phyloP scores from a whole-genome alignment of 1,140 invertebrate genomes.

The Panagrolaimus sp. region DNA sequence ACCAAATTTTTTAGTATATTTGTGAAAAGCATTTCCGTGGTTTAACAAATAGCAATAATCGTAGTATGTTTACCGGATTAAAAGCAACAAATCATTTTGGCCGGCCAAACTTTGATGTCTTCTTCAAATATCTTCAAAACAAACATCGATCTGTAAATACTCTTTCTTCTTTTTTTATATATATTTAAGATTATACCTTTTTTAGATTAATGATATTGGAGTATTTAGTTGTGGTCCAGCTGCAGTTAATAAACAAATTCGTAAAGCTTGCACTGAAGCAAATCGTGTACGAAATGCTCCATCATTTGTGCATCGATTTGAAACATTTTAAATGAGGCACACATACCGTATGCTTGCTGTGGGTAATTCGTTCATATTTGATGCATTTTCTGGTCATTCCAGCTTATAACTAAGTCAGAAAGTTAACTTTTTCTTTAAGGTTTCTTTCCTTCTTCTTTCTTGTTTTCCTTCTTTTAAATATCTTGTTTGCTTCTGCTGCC shows the following conservation, averaged over 20 bases:
- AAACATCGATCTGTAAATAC: conserved; percentile 89
- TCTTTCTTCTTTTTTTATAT: too few species aligned
- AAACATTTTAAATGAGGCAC: conserved; percentile 48
- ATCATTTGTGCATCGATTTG: conserved; percentile 56
- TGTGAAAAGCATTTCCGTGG: conserved; percentile 99
- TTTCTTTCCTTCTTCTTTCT: not conserved
- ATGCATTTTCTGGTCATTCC: conserved; percentile 9
- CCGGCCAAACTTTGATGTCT: conserved; percentile 90
- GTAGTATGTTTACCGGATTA: conserved; percentile 60
- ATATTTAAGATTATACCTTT: not conserved
- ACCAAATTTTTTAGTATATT: conserved; percentile 78
- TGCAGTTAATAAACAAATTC: conserved; percentile 51
- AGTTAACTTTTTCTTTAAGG: not conserved
- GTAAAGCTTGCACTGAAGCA: conserved; percentile 49
- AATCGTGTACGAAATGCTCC: conserved; percentile 52
- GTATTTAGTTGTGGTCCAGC: conserved; percentile 56
- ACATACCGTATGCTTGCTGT: not conserved
- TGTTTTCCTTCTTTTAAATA: too few species aligned
- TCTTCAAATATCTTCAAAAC: conserved; percentile 92
- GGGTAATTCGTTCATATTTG: conserved; percentile 1
- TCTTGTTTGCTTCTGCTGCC: too few species aligned
- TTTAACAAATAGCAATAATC: conserved; percentile 59
- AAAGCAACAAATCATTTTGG: conserved; percentile 98
- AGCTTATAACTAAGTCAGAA: conserved; percentile 14
- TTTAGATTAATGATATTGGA: conserved; percentile 52